Evolutionary conservation across 2,888 invertebrate species (phyloP).

Genomic region (Caenorhabditis becei): DNA sequence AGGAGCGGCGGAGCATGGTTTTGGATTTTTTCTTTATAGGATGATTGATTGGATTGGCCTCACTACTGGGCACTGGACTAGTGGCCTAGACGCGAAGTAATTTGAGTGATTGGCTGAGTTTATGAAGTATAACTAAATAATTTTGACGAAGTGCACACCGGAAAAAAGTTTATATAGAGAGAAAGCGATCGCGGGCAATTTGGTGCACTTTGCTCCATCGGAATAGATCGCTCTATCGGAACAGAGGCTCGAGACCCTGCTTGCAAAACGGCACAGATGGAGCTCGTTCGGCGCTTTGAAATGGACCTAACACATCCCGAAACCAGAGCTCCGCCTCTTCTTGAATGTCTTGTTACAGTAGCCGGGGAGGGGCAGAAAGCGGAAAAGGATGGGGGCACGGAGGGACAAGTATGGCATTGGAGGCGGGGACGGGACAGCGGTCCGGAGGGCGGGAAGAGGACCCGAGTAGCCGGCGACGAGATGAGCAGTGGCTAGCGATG

Average conservation of each 20-base stretch:
- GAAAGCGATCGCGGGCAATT: constrained; percentile 36
- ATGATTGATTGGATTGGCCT: constrained; percentile 22
- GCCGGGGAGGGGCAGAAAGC: constrained; percentile 35
- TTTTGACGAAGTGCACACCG: constrained; percentile 2
- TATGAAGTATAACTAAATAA: not conserved
- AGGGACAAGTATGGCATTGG: constrained; percentile 29
- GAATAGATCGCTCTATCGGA: not conserved
- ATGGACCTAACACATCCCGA: constrained; percentile 5
- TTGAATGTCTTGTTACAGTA: constrained; percentile 45
- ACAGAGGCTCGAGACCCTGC: too few species aligned
- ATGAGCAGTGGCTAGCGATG: constrained; percentile 47
- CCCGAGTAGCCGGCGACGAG: constrained; percentile 43
- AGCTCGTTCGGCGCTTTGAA: constrained; percentile 9
- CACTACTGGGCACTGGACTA: not conserved
- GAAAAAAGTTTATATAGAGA: constrained; percentile 13
- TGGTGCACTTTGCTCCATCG: not conserved
- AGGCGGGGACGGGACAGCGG: constrained; percentile 37
- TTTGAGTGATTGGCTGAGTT: not conserved
- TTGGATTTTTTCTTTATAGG: constrained; percentile 31
- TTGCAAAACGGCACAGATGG: not conserved
- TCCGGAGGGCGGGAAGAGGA: constrained; percentile 23
- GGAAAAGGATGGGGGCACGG: constrained; percentile 7
- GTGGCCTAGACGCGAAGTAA: too few species aligned
- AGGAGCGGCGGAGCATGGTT: constrained; percentile 7
- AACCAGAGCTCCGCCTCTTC: constrained; percentile 46